A percentile compares a stretch with the other conserved stretches of the same genome.
Evolutionary conservation across 2,888 invertebrate species (phyloP).

Genomic region (Therioaphis trifolii): DNA sequence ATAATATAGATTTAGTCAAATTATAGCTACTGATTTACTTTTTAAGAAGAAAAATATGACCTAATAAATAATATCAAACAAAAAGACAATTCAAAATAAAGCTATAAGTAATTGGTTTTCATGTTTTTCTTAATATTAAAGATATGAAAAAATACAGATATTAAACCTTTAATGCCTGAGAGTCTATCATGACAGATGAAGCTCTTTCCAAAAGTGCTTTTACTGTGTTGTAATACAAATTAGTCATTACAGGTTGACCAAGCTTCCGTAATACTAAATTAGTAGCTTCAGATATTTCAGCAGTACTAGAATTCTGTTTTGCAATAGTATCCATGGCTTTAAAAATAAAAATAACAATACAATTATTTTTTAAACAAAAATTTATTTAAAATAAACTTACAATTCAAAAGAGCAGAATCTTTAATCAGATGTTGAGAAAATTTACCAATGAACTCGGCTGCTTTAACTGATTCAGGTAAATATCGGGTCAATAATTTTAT

Average conservation of each 20-base stretch:
- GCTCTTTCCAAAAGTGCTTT: constrained; percentile 94
- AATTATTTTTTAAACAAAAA: background rate
- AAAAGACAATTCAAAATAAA: too few relatives aligned
- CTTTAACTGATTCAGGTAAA: constrained; percentile 92
- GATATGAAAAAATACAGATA: constrained; percentile 39
- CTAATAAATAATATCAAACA: too few relatives aligned
- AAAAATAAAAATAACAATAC: background rate
- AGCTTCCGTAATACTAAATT: constrained; percentile 82
- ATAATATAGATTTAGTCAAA: too few relatives aligned
- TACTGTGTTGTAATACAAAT: constrained; percentile 93
- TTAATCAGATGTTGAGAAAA: constrained; percentile 83
- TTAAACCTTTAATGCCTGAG: constrained; percentile 81
- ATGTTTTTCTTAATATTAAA: too few relatives aligned
- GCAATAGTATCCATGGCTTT: constrained; percentile 86
- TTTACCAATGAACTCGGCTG: constrained; percentile 86
- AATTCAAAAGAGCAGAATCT: constrained; percentile 68
- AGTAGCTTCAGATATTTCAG: constrained; percentile 92
- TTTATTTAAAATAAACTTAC: constrained; percentile 54
- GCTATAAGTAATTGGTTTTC: too few relatives aligned
- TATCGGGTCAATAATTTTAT: constrained; percentile 72
- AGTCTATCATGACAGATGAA: constrained; percentile 96
- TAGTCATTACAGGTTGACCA: constrained; percentile 94
- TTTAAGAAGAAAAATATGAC: too few relatives aligned
- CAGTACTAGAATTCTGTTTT: constrained; percentile 90
- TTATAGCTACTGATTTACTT: too few relatives aligned